Evolutionary conservation across 1,140 invertebrate species (phyloP), one percentile per base, ranked within the genome.

Genomic region (Brachionus asplanchnoidis): DNA sequence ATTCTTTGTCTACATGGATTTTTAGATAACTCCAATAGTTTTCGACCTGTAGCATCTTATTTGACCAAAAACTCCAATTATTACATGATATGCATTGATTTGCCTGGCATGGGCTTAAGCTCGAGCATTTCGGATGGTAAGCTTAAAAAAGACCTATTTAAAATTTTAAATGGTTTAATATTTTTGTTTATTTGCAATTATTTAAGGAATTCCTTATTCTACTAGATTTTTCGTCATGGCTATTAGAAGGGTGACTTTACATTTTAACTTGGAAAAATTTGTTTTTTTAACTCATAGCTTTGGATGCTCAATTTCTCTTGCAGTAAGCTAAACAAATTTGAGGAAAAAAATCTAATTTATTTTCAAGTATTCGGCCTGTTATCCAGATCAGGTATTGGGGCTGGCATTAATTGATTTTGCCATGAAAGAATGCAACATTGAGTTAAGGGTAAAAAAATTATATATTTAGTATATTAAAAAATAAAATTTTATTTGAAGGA

Each of bases 221-320:
- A 82, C 79, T 1, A 60, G 32, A 65, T 68, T 82, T 60, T 82
- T 82, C 20, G 53, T 82, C 7, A 82, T 82, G 79, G 56, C 50
- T 36, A 56, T 82, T 12, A 82, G 79, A 68, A 26, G 79, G 17
- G 79, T 82, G 6, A 65, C 40, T 6, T 11, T 44, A 3, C 53
- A 82, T 65, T 82, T 82, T 26, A 82, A 82, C 42, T 42, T 82
- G 32, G 26, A 82, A 68, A 82, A 82, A 65, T 82, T 82, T 36
- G 53, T 82, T 26, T 82, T 82, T 68, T 46, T 82, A 17, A 82
- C 79, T 65, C 79, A 82, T 17, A 82, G 79, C 53, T 82, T 82
- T 46, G 79, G 79, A 23, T 82, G 79, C 9, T 65, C 53, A 3
- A 60, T 82, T 68, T 53, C 79, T 3, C 26, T 82, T 44, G 79